Evolutionary conservation across 2,888 invertebrate species (phyloP), one percentile per base, ranked within the genome.

Genomic region (Torymus aiolomorphi): DNA sequence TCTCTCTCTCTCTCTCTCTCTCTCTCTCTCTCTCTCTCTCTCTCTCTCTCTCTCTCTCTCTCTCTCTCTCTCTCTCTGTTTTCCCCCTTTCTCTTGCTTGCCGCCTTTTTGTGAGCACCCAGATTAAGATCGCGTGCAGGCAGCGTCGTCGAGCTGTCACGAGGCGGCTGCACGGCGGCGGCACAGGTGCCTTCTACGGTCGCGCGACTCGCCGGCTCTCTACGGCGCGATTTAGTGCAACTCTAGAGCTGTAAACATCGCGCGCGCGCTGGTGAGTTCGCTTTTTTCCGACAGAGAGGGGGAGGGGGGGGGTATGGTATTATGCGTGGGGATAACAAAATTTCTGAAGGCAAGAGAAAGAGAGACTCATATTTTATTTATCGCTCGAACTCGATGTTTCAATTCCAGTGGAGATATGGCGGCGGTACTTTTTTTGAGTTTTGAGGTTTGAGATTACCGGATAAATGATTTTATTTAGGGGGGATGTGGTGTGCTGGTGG

Each of bases 281-380:
- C 49, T 70, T 54, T 69, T 63, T 59, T 69, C 3, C 31, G 8
- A 31, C 2, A 31, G 31, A 31, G 31, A 31, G 31, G 2, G 31
- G 8, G 31, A 24, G 24, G 3, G 24, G 3, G 0, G 31, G 31
- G 31, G 8, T 31, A 31, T 31, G 31, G 69, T 56, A 31, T 61
- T 70, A 69, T 72, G 62, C 67, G 54, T 24, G 54, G 13, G 14
- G 16, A 24, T 11, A 16, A 75, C 69, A 75, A 80, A 51, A 66
- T 67, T 51, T 18, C 2, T 4, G 52, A 74, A 63, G 54, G 57
- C 11, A 24, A 73, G 65, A 20, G 59, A 18, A 49, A 56, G 67
- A 20, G 24, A 31, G 31, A 31, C 76, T 81, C 76, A 81, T 81
- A 81, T 81, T 79, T 81, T 81, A 81, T 81, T 81, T 81, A 81